A percentile compares a stretch with the other conserved stretches of the same genome.
Conservation (phyloP, 1,140 invertebrate genomes). For the Oryzaephilus surinamensis region DNA sequence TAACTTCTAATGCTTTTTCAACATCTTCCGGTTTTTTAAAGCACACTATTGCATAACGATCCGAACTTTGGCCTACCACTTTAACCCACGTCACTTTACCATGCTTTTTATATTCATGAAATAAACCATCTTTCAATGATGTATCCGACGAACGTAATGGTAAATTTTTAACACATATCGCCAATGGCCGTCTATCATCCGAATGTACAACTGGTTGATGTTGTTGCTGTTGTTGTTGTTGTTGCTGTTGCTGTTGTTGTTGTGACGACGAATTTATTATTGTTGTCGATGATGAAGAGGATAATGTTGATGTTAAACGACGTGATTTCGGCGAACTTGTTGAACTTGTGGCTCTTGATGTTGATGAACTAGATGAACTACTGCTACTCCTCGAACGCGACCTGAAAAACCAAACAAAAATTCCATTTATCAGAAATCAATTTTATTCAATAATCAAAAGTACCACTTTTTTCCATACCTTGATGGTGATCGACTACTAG, state of each 20-base stretch:
- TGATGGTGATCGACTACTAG: conserved; percentile 43
- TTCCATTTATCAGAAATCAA: neutral
- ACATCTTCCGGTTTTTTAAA: conserved; percentile 97
- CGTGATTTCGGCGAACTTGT: conserved; percentile 29
- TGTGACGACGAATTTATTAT: too few species aligned
- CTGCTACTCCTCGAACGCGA: conserved; percentile 42
- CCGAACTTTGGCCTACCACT: conserved; percentile 67
- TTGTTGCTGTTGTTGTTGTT: neutral
- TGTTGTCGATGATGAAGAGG: too few species aligned
- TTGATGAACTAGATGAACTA: conserved; percentile 32
- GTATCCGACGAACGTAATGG: conserved; percentile 83
- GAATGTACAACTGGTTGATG: conserved; percentile 34
- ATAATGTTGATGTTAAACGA: conserved; percentile 35
- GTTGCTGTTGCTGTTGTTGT: conserved; percentile 27
- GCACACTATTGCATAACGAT: conserved; percentile 77
- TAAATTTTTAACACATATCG: conserved; percentile 85
- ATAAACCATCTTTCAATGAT: conserved; percentile 91
- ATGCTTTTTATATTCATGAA: conserved; percentile 98
- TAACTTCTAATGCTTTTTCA: conserved; percentile 88
- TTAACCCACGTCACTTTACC: conserved; percentile 94
- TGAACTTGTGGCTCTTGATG: conserved; percentile 31
- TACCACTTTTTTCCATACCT: conserved; percentile 12
- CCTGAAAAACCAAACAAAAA: conserved; percentile 20
- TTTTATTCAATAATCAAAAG: neutral
- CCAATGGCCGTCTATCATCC: conserved; percentile 65